These are phyloP conservation scores for Deroptyus accipitrinus DNA, from an alignment of 2,113 vertebrate genomes.

Conservation along the genomic window DNA sequence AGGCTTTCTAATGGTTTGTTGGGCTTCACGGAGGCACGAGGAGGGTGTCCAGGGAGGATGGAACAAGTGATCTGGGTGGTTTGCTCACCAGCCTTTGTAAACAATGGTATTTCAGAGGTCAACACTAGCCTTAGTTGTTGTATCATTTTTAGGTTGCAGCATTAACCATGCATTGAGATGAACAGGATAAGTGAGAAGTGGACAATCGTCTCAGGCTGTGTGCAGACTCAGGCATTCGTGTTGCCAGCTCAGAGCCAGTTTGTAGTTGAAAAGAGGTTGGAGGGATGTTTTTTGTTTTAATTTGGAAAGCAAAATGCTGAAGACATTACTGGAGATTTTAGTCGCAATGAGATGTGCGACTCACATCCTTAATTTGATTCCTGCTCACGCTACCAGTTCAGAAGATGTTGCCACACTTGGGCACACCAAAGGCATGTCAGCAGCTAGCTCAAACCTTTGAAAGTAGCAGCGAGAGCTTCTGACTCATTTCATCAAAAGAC, in stretches of 20 bases:
- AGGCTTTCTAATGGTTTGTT: not conserved
- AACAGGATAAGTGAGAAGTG: not conserved
- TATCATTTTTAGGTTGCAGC: not conserved
- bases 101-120: not conserved
- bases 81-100: not conserved
- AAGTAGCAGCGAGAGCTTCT: not conserved
- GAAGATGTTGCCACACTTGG: not conserved
- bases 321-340: not conserved
- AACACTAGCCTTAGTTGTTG: not conserved
- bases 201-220: not conserved
- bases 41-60: not conserved
- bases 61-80: not conserved
- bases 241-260: not conserved
- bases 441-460: not conserved
- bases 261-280: not conserved
- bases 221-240: not conserved
- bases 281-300: rapidly evolving
- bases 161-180: not conserved
- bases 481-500: not conserved
- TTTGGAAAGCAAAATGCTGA: not conserved
- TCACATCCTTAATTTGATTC: not conserved
- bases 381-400: rapidly evolving
- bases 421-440: not conserved
- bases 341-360: not conserved
- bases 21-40: not conserved